Conservation (phyloP, 2,113 vertebrate species). For the Centropus bengalensis region DNA sequence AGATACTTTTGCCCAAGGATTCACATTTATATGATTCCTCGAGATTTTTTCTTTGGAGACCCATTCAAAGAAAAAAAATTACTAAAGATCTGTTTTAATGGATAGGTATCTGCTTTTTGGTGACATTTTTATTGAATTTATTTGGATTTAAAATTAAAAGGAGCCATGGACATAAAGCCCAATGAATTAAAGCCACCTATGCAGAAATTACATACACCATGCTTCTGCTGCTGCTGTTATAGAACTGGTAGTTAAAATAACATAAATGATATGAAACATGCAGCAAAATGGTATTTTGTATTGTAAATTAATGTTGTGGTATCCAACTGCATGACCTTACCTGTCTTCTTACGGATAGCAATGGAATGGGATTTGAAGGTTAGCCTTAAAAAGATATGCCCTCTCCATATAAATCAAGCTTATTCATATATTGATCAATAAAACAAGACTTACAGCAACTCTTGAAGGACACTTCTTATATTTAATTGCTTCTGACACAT, state of each 20-base stretch:
- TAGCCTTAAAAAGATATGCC: slow-evolving; percentile 21
- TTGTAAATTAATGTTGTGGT: background rate
- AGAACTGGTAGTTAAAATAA: background rate
- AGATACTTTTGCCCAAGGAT: background rate
- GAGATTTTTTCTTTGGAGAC: background rate
- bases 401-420: slow-evolving; percentile 33
- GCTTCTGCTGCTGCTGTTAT: background rate
- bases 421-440: slow-evolving; percentile 42
- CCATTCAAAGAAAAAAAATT: background rate
- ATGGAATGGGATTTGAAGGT: background rate
- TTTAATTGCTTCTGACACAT: slow-evolving; percentile 39
- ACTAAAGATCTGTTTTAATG: background rate
- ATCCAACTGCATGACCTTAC: background rate
- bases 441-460: slow-evolving; percentile 41
- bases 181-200: background rate
- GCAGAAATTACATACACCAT: background rate
- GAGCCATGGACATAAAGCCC: background rate
- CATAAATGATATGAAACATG: background rate
- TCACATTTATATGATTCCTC: background rate
- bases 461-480: slow-evolving; percentile 44
- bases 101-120: background rate
- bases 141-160: background rate
- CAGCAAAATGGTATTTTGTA: background rate
- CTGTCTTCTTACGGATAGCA: background rate
- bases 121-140: background rate